Evolutionary conservation across 2,888 invertebrate species (phyloP).

Genomic region (Nephrotoma flavescens): DNA sequence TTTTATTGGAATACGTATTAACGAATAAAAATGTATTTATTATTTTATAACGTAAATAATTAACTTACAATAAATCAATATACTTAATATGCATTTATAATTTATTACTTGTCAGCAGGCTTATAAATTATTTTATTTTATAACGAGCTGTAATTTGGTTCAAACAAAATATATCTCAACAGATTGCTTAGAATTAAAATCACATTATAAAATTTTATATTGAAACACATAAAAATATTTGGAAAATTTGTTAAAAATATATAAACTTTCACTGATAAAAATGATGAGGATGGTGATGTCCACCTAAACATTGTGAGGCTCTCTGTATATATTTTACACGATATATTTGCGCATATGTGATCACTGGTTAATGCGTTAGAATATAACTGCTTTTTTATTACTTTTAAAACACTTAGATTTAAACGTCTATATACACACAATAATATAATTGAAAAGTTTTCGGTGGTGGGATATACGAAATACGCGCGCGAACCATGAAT

Average conservation of each 20-base stretch:
- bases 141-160: too few species aligned
- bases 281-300: background rate
- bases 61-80: background rate
- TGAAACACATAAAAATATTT: background rate
- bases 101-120: background rate
- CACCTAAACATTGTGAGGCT: background rate
- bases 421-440: background rate
- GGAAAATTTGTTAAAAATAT: too few species aligned
- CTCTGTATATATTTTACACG: too few species aligned
- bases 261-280: background rate
- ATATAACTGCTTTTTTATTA: background rate
- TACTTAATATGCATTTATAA: background rate
- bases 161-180: background rate
- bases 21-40: background rate
- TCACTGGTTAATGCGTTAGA: background rate
- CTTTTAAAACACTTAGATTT: background rate
- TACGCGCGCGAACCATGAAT: background rate
- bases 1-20: background rate
- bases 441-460: background rate
- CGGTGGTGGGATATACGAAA: background rate
- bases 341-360: background rate
- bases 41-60: background rate
- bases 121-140: background rate
- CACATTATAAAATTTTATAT: background rate
- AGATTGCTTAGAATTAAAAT: background rate